Conservation (phyloP, 2,113 vertebrate genomes). For the Protobothrops flavoviridis region DNA sequence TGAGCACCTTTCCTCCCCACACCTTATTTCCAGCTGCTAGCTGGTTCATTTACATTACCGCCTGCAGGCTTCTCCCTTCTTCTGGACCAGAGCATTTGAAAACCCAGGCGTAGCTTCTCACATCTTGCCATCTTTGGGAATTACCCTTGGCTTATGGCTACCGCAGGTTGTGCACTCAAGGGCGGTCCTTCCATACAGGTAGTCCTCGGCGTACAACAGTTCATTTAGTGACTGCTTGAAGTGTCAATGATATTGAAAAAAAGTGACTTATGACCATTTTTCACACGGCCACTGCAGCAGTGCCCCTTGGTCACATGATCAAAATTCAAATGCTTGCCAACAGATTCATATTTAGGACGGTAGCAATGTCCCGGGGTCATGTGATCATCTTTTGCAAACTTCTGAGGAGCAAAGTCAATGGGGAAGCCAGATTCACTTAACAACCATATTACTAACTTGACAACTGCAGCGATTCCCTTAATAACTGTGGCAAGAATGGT, state of each 20-base stretch:
- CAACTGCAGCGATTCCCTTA: background rate
- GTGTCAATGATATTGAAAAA: background rate
- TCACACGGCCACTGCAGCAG: background rate
- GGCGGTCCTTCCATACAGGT: background rate
- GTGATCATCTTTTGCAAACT: background rate
- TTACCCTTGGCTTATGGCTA: background rate
- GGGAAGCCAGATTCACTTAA: background rate
- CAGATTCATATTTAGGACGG: background rate
- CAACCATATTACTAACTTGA: background rate
- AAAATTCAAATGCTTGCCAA: background rate
- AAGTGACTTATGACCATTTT: background rate
- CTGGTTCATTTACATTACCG: background rate
- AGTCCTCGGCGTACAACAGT: too few species aligned
- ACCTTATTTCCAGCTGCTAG: background rate
- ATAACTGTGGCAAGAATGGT: background rate
- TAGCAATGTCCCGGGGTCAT: background rate
- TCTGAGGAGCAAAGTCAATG: background rate
- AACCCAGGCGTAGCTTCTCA: background rate
- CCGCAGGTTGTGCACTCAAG: background rate
- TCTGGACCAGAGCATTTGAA: background rate
- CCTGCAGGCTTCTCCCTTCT: background rate
- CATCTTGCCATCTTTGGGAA: background rate
- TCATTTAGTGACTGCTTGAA: too few species aligned
- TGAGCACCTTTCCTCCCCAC: background rate
- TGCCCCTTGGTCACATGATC: background rate